Evolutionary conservation across 2,888 invertebrate genomes (phyloP), one percentile per base, ranked within the genome.

Genomic region (Hirtodrosophila trivittata): DNA sequence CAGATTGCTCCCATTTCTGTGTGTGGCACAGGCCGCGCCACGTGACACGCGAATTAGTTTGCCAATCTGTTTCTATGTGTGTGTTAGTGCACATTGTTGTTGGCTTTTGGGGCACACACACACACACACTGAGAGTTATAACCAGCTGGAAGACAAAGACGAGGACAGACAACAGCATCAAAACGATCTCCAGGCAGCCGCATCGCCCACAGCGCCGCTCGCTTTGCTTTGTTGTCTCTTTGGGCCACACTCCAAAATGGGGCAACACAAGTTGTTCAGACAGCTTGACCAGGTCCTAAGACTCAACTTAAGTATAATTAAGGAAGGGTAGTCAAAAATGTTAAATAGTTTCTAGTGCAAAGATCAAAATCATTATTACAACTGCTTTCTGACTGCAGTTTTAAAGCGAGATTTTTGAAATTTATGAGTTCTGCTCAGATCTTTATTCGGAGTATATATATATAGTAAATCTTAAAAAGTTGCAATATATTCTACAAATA

Each of bases 1-100:
- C 66, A 66, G 66, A 75, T 81, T 82, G 82, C 72, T 78, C 82
- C 69, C 77, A 81, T 81, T 83, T 69, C 46, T 21, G 37, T 50
- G 49, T 25, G 54, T 43, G 52, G 77, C 71, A 50, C 69, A 69
- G 66, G 60, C 68, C 51, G 45, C 69, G 70, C 83, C 82, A 82
- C 82, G 82, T 83, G 83, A 78, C 78, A 68, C 50, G 75, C 78
- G 74, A 78, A 76, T 77, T 76, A 66, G 65, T 74, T 77, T 70
- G 75, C 71, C 77, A 75, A 64, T 62, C 41, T 46, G 45, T 57
- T 38, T 45, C 32, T 43, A 42, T 14, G 38, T 32, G 42, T 52
- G 46, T 18, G n/a, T 26, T 30, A 5, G 3, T 21, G 18, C 9
- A 9, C 47, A 46, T 65, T 60, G 66, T 58, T 58, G 67, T 62